phyloP scores from a whole-genome alignment of 2,888 invertebrate species.

The Emmelina monodactyla region DNA sequence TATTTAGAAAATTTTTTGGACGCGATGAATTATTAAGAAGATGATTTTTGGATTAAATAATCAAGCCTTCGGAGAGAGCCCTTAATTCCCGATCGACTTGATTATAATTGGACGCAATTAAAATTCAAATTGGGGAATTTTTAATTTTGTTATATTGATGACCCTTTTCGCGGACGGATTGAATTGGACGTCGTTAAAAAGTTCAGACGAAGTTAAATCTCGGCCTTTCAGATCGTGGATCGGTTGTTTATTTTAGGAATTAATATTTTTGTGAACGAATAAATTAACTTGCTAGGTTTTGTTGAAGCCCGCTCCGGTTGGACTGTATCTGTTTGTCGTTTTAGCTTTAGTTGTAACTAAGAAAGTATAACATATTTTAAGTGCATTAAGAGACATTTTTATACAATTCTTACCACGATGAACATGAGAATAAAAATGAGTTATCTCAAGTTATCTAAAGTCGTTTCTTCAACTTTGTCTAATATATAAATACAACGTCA shows the following conservation, averaged over 20 bases:
- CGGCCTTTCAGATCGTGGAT: conserved; percentile 29
- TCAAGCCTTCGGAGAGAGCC: conserved; percentile 30
- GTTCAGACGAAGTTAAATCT: conserved; percentile 32
- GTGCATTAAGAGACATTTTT: too few relatives aligned
- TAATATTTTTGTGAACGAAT: too few relatives aligned
- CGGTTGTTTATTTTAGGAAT: conserved; percentile 38
- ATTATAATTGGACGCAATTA: conserved; percentile 64
- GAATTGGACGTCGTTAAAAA: conserved; percentile 51
- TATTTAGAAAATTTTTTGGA: conserved; percentile 52
- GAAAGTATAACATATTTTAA: too few relatives aligned
- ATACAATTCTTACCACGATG: too few relatives aligned
- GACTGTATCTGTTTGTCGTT: too few relatives aligned
- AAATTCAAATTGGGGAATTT: conserved; percentile 64
- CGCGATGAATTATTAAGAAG: conserved; percentile 44
- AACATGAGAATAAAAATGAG: too few relatives aligned
- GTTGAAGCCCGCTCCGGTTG: too few relatives aligned
- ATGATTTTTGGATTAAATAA: conserved; percentile 12
- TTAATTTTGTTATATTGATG: conserved; percentile 63
- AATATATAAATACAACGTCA: conserved; percentile 34
- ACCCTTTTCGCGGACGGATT: conserved; percentile 45
- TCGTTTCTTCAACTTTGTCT: too few relatives aligned
- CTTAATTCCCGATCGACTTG: conserved; percentile 49
- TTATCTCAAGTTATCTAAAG: too few relatives aligned
- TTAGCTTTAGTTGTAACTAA: too few relatives aligned
- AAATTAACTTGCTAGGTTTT: too few relatives aligned